Evolutionary conservation across 2,888 invertebrate genomes (phyloP).

Genomic region (Microctonus aethiopoides): DNA sequence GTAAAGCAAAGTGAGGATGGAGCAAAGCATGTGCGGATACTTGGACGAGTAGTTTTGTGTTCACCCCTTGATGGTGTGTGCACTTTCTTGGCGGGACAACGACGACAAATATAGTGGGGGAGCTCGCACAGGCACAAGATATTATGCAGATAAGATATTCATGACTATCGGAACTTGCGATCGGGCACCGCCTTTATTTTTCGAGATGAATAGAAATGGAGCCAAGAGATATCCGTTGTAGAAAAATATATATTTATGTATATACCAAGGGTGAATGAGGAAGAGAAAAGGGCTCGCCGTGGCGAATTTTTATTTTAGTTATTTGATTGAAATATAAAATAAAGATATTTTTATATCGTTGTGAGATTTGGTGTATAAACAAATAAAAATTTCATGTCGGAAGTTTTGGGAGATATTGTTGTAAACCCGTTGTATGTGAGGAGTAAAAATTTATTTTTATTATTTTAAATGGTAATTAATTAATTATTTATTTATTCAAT

Average conservation of each 20-base stretch:
- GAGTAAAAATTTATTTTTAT: too few species aligned
- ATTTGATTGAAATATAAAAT: background rate
- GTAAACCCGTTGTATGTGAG: too few species aligned
- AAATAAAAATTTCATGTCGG: too few species aligned
- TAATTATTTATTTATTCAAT: too few species aligned
- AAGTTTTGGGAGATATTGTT: too few species aligned
- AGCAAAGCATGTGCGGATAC: slow-evolving; percentile 3
- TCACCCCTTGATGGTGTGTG: slow-evolving; percentile 10
- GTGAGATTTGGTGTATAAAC: background rate
- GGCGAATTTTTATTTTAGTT: slow-evolving; percentile 6
- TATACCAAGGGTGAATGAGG: slow-evolving; percentile 14
- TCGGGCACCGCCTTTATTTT: slow-evolving; percentile 59
- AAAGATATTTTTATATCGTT: background rate
- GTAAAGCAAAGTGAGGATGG: background rate
- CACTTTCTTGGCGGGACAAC: background rate
- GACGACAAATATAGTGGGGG: slow-evolving; percentile 15
- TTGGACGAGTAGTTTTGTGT: slow-evolving; percentile 15
- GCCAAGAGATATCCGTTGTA: slow-evolving; percentile 22
- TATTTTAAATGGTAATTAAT: too few species aligned
- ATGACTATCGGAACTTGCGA: slow-evolving; percentile 58
- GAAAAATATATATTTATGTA: background rate
- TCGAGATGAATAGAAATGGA: slow-evolving; percentile 59
- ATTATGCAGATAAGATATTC: slow-evolving; percentile 61
- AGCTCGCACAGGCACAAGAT: slow-evolving; percentile 39
- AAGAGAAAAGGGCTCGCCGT: slow-evolving; percentile 14